Conservation (phyloP, 2,113 vertebrate genomes). For the Cebidichthys violaceus region DNA sequence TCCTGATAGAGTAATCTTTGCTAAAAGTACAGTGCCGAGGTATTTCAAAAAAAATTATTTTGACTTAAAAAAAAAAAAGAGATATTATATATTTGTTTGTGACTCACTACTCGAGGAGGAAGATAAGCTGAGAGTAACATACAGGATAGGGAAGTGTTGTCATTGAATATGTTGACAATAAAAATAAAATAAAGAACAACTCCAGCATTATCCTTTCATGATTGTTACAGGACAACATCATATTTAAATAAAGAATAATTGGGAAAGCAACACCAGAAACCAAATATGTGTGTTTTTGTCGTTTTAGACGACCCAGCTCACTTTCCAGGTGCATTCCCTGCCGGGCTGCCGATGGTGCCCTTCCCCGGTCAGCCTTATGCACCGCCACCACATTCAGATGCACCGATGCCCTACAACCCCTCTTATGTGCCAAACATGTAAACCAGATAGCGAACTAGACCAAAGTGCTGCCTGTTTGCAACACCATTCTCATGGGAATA, state of each 20-base stretch:
- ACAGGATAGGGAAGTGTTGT: not conserved
- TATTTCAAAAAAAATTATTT: too few species aligned
- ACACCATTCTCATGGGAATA: not conserved
- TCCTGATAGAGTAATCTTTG: not conserved
- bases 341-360: not conserved
- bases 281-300: slow-evolving; percentile 18
- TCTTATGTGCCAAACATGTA: slow-evolving; percentile 1
- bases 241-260: not conserved
- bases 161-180: not conserved
- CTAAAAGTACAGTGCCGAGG: not conserved
- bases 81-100: not conserved
- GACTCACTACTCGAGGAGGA: not conserved
- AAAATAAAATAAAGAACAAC: not conserved
- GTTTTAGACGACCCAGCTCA: slow-evolving; percentile 30
- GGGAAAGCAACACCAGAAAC: not conserved
- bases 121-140: not conserved
- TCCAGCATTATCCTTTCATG: not conserved
- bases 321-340: not conserved
- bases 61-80: too few species aligned
- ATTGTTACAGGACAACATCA: not conserved
- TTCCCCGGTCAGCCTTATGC: not conserved
- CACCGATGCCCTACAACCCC: slow-evolving; percentile 60
- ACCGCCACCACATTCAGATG: not conserved
- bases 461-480: not conserved
- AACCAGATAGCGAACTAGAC: not conserved